Conservation (phyloP, 2,888 invertebrate genomes). For the Rhynchonema sp. region DNA sequence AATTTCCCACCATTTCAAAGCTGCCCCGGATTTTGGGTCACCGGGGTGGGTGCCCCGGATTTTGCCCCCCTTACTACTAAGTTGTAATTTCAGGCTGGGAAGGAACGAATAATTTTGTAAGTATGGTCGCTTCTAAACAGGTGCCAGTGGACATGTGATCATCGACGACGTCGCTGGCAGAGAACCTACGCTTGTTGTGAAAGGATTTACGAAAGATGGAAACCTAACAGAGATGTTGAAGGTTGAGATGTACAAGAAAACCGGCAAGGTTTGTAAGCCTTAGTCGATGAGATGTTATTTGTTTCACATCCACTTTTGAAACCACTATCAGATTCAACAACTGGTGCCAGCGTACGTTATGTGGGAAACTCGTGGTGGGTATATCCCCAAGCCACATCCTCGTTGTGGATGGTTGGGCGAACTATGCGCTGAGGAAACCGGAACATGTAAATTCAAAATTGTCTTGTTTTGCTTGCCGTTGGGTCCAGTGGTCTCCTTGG, state of each 20-base stretch:
- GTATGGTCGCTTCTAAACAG: no score
- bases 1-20: no score
- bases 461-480: no score
- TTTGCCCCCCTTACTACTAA: no score
- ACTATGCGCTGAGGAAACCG: background rate
- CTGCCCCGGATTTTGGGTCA: no score
- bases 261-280: background rate
- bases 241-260: conserved; percentile 4
- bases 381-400: conserved; percentile 2
- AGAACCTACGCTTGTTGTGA: conserved; percentile 6
- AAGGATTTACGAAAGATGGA: conserved; percentile 3
- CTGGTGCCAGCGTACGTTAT: conserved; percentile 1
- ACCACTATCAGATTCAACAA: background rate
- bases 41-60: no score
- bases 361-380: conserved; percentile 3
- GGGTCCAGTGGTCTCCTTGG: no score
- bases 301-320: background rate
- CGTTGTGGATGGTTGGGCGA: conserved; percentile 3
- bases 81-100: no score
- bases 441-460: background rate
- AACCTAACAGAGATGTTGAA: conserved; percentile 1
- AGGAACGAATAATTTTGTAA: no score
- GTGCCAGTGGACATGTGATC: conserved; percentile 5
- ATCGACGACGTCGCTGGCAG: conserved; percentile 1
- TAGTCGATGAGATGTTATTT: background rate